Base-by-base conservation (phyloP, 2,888 invertebrate genomes). In the Thereva nobilitata region DNA sequence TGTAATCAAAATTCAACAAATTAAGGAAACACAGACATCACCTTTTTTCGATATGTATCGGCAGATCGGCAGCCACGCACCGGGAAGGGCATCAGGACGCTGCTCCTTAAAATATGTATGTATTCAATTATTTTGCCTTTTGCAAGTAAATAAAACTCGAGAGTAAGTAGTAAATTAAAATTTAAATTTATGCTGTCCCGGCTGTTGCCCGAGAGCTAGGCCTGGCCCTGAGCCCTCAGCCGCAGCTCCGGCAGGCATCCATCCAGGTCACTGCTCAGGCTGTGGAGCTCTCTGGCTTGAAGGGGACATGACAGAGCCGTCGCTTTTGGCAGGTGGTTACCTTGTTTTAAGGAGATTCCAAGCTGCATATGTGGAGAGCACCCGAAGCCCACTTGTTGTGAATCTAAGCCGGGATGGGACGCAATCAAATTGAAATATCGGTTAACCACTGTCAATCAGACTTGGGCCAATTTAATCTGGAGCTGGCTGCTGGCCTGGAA, bases 11-110 rank as follows among this genome's bases (percentile, higher is more conserved):
- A 73, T 73, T 72, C 73, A 73, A 73, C 73, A 73, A 73, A 73
- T 73, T 73, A 73, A 73, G 72, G 71, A 70, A 72, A 73, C 72
- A 73, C 73, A 73, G 73, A 73, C 73, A 73, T 73, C 73, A 73
- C 73, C 72, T 73, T 72, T 73, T 71, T 70, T 69, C 67, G 56
- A 61, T 40, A 23, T 2, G 12, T 64, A 68, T 57, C 63, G 66
- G 49, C 42, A 40, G 35, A 68, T 57, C 63, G 66, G 49, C 42
- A 40, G 35, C 42, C 49, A 4, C 8, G 54, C 12, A 47, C 54
- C 47, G 59, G 37, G 42, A 68, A 68, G 66, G 68, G 68, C 45
- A 66, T 61, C 65, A 66, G 64, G 66, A 66, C 64, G 57, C 64
- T 52, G 66, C 42, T 50, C 54, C 45, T 70, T 72, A 73, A 73